Conservation (phyloP, 2,797 vertebrate species). For the Gastrophryne carolinensis region DNA sequence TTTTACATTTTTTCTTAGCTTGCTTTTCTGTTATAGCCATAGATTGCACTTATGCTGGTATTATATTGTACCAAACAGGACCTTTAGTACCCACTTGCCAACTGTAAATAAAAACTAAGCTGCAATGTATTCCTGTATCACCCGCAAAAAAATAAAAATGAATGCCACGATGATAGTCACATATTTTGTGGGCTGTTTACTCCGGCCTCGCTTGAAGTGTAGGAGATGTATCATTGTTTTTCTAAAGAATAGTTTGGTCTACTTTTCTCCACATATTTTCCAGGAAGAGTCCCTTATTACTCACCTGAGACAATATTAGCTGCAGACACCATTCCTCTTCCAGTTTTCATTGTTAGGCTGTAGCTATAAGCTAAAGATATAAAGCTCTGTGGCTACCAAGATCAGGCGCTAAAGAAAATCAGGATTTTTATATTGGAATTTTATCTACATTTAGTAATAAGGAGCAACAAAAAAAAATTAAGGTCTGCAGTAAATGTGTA, state of each 20-base stretch:
- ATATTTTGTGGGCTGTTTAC: constrained; percentile 38
- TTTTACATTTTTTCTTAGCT: constrained; percentile 39
- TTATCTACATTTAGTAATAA: background rate
- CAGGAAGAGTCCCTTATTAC: constrained; percentile 40
- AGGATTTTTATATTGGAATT: background rate
- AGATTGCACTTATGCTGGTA: constrained; percentile 43
- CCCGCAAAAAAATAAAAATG: constrained; percentile 28
- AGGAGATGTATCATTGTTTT: constrained; percentile 45
- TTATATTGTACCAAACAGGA: constrained; percentile 37
- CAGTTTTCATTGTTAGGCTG: constrained; percentile 9
- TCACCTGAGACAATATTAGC: constrained; percentile 45
- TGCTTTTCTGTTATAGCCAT: constrained; percentile 33
- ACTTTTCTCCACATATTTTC: constrained; percentile 37
- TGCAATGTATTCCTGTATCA: constrained; percentile 39
- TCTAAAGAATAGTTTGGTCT: constrained; percentile 32
- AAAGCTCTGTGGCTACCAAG: background rate
- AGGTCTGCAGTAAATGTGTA: too few species aligned
- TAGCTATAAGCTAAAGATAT: constrained; percentile 29
- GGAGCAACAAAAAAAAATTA: too few species aligned
- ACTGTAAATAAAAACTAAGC: constrained; percentile 46
- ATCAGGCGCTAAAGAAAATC: background rate
- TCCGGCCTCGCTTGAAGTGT: constrained; percentile 23
- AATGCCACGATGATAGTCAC: constrained; percentile 40
- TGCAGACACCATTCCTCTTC: constrained; percentile 35
- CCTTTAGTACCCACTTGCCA: constrained; percentile 45